Evolutionary conservation across 1,140 invertebrate species (phyloP).

Genomic region (Drosophila serrata): DNA sequence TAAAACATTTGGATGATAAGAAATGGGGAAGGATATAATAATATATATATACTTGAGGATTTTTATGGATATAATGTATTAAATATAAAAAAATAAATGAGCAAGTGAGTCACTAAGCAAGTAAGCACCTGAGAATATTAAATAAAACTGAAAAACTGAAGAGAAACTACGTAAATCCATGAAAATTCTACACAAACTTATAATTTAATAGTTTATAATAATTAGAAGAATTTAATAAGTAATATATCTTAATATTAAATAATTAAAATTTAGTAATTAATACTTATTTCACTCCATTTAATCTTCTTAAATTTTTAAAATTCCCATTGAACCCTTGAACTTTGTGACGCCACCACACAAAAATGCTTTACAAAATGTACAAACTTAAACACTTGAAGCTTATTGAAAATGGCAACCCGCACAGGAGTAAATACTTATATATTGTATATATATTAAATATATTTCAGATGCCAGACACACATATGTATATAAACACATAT

Average conservation of each 20-base stretch:
- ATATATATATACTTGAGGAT: not conserved
- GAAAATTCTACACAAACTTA: not conserved
- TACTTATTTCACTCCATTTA: not conserved
- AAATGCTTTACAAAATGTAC: slow-evolving; percentile 20
- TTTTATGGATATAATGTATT: not conserved
- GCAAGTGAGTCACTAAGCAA: not conserved
- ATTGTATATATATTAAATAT: not conserved
- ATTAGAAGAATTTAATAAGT: too few relatives aligned
- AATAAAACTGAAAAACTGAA: not conserved
- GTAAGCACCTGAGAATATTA: not conserved
- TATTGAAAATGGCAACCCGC: slow-evolving; percentile 20
- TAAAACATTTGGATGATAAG: not conserved
- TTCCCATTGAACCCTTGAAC: not conserved
- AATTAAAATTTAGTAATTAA: not conserved
- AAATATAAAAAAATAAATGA: not conserved
- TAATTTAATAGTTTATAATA: too few relatives aligned
- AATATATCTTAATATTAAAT: not conserved
- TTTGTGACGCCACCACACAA: not conserved
- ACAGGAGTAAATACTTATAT: slow-evolving; percentile 18
- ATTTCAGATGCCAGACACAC: slow-evolving; percentile 14
- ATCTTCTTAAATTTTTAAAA: not conserved
- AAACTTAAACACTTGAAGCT: slow-evolving; percentile 25
- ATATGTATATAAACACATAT: not conserved
- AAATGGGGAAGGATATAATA: not conserved
- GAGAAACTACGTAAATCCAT: not conserved